phyloP scores from a whole-genome alignment of 2,113 vertebrate genomes.

The Crocuta crocuta region DNA sequence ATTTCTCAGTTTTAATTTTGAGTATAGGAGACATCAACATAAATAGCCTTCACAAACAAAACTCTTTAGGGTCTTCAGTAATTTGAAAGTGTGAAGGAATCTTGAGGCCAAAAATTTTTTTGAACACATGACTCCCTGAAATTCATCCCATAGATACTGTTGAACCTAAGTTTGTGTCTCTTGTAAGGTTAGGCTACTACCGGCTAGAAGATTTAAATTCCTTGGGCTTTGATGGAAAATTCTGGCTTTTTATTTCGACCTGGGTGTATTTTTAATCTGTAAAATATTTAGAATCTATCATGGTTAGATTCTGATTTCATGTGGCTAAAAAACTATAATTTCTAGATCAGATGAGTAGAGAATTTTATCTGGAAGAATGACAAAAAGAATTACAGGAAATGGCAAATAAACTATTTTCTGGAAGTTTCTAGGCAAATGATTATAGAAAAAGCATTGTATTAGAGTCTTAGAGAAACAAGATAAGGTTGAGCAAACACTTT shows the following conservation, averaged over 20 bases:
- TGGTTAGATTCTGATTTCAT: conserved; percentile 8
- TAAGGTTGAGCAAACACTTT: not conserved
- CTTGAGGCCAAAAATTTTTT: not conserved
- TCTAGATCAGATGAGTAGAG: not conserved
- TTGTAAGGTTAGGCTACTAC: not conserved
- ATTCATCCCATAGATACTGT: not conserved
- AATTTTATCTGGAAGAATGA: conserved; percentile 40
- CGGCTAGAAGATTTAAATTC: conserved; percentile 48
- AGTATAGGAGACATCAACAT: not conserved
- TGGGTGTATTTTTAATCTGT: not conserved
- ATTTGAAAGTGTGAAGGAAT: not conserved
- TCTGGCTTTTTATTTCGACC: conserved; percentile 9
- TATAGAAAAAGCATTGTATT: not conserved
- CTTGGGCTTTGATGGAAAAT: conserved; percentile 3
- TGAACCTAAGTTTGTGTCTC: conserved; percentile 4
- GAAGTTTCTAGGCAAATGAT: not conserved
- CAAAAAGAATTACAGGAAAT: conserved; percentile 1
- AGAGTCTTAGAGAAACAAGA: conserved; percentile 18
- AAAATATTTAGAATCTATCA: conserved; percentile 2
- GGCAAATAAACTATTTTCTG: conserved; percentile 11
- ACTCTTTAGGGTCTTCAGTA: not conserved
- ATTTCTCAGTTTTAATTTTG: conserved; percentile 51
- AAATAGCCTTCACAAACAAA: not conserved
- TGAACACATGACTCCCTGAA: not conserved
- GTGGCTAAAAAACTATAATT: not conserved